phyloP scores from a whole-genome alignment of 1,140 invertebrate genomes.

The Laodelphax striatellus region DNA sequence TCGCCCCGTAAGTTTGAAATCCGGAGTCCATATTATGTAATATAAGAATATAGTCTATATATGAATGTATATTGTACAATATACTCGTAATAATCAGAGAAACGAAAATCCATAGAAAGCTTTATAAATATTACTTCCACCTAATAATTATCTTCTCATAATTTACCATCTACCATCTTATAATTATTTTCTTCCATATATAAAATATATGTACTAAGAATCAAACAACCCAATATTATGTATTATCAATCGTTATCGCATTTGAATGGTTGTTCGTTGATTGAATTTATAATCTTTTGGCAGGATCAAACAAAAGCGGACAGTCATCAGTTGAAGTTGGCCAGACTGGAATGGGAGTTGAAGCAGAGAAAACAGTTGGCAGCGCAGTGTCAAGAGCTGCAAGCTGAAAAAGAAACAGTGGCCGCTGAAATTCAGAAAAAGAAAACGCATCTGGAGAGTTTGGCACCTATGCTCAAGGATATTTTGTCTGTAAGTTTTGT shows the following conservation, averaged over 20 bases:
- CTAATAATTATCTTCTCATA: no score
- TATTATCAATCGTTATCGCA: conserved; percentile 17
- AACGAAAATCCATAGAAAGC: no score
- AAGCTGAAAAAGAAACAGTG: conserved; percentile 63
- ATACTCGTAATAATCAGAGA: no score
- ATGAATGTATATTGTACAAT: no score
- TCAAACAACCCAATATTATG: conserved; percentile 8
- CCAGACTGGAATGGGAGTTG: conserved; percentile 83
- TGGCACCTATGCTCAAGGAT: conserved; percentile 63
- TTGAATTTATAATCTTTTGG: conserved; percentile 23
- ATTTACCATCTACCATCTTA: no score
- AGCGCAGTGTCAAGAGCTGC: conserved; percentile 58
- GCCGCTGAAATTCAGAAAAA: conserved; percentile 65
- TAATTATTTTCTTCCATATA: no score
- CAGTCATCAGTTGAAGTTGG: conserved; percentile 69
- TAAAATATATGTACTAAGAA: no score
- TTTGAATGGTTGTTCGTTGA: background rate
- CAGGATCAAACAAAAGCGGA: conserved; percentile 53
- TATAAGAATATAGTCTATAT: no score
- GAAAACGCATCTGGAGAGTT: conserved; percentile 63
- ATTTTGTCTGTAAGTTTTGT: conserved; percentile 49
- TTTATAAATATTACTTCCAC: no score
- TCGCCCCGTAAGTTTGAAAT: conserved; percentile 44
- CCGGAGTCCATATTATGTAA: no score
- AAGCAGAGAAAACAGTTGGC: conserved; percentile 77